Conservation (phyloP, 2,113 vertebrate genomes). For the Abramis brama region DNA sequence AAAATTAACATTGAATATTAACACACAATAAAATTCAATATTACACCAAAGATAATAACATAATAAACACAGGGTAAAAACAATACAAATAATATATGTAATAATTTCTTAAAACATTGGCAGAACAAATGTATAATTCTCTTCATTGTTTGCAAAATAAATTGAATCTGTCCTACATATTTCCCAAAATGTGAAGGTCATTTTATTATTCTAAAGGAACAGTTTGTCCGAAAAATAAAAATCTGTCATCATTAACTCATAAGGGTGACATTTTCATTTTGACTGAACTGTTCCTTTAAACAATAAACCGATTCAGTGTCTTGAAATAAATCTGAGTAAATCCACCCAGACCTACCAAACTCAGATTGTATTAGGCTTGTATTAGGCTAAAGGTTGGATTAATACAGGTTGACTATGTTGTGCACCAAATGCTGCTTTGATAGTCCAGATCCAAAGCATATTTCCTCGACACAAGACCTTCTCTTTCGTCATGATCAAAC, state of each 20-base stretch:
- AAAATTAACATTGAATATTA: too few relatives aligned
- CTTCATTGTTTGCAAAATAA: neutral
- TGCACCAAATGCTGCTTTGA: neutral
- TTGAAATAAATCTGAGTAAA: neutral
- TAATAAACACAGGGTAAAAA: too few relatives aligned
- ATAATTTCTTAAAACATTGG: neutral
- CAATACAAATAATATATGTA: too few relatives aligned
- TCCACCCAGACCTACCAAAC: neutral
- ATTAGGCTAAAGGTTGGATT: neutral
- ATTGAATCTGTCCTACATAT: neutral
- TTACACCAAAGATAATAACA: too few relatives aligned
- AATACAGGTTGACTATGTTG: neutral
- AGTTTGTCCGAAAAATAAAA: neutral
- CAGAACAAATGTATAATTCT: neutral
- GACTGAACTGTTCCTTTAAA: neutral
- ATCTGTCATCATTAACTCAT: neutral
- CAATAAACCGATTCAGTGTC: neutral
- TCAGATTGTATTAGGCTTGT: neutral
- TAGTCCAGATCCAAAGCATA: slow-evolving; percentile 12
- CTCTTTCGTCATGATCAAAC: slow-evolving; percentile 34
- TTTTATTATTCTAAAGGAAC: neutral
- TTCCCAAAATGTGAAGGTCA: too few relatives aligned
- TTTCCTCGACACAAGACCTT: neutral
- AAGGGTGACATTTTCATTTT: neutral
- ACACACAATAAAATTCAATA: too few relatives aligned